phyloP scores from a whole-genome alignment of 1,140 invertebrate genomes.

The Brachionus manjavacas region DNA sequence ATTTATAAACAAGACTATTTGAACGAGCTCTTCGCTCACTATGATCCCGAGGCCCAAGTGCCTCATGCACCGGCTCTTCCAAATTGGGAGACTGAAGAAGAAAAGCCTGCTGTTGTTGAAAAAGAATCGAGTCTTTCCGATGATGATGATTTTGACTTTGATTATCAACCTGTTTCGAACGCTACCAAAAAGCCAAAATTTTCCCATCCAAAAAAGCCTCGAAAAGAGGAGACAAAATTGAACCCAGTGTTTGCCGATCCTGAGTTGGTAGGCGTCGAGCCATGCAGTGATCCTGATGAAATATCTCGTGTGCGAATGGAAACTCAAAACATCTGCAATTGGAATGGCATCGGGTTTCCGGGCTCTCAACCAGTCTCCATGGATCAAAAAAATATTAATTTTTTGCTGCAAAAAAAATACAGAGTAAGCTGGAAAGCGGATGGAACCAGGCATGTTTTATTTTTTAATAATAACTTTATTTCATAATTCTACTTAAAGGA shows the following conservation, averaged over 20 bases:
- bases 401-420: conserved; percentile 75
- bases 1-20: conserved; percentile 70
- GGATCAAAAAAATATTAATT: conserved; percentile 56
- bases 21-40: conserved; percentile 63
- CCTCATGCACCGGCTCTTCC: background rate
- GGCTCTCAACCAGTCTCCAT: conserved; percentile 84
- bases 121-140: background rate
- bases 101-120: background rate
- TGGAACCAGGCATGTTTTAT: conserved; percentile 69
- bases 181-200: background rate
- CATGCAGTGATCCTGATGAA: conserved; percentile 59
- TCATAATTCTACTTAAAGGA: background rate
- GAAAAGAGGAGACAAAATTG: background rate
- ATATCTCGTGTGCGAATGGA: conserved; percentile 68
- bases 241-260: conserved; percentile 46
- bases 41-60: conserved; percentile 59
- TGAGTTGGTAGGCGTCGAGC: conserved; percentile 54
- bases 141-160: background rate
- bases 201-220: background rate
- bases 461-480: conserved; percentile 41
- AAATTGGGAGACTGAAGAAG: background rate
- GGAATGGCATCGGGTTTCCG: conserved; percentile 76
- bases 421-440: conserved; percentile 99
- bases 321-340: conserved; percentile 75
- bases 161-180: background rate